Conservation (phyloP, 2,888 invertebrate species). For the Drosophila incognita region DNA sequence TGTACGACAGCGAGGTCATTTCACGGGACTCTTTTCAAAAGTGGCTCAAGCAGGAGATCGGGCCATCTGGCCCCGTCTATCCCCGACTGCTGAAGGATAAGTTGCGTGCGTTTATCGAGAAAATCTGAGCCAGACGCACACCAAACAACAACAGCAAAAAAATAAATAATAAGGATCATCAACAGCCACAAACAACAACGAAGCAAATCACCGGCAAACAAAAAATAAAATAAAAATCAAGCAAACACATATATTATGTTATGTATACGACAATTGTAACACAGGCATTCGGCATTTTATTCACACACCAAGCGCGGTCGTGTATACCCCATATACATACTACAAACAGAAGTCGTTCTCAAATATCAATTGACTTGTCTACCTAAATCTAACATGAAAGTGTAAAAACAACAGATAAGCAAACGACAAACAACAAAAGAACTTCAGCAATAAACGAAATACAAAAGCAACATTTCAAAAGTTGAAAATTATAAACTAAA, state of each 20-base stretch:
- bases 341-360: constrained; percentile 17
- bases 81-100: constrained; percentile 53
- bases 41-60: constrained; percentile 72
- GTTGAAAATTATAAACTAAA: not conserved
- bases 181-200: constrained; percentile 35
- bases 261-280: constrained; percentile 36
- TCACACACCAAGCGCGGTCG: constrained; percentile 57
- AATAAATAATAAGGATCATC: not conserved
- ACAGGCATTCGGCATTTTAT: constrained; percentile 30
- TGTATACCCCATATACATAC: constrained; percentile 32
- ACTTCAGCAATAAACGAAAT: constrained; percentile 36
- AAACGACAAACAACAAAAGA: constrained; percentile 22
- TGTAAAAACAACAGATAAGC: constrained; percentile 6
- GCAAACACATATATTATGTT: constrained; percentile 20
- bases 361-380: not conserved
- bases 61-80: constrained; percentile 30
- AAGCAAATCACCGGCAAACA: constrained; percentile 34
- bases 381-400: constrained; percentile 2
- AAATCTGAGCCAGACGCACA: constrained; percentile 43
- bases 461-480: constrained; percentile 15
- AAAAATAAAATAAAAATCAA: constrained; percentile 4
- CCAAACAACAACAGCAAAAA: constrained; percentile 2
- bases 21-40: constrained; percentile 83
- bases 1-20: constrained; percentile 82
- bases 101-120: constrained; percentile 53